These are phyloP conservation scores for Chloroceryle inda DNA, from an alignment of 2,797 vertebrate species.

Conservation along the genomic window DNA sequence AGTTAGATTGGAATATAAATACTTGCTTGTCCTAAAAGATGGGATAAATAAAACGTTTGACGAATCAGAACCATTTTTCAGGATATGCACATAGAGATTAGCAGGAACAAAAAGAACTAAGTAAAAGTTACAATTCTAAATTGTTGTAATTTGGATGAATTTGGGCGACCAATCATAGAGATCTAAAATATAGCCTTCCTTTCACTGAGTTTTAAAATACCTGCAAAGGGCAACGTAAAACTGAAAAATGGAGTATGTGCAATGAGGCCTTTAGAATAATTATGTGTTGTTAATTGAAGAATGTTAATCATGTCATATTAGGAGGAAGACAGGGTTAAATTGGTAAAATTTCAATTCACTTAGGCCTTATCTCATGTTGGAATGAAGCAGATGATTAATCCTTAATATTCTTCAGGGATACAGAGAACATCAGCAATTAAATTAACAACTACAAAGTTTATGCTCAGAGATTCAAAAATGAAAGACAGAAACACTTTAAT, in stretches of 20 bases:
- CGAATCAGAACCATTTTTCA: not conserved
- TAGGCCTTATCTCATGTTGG: slow-evolving; percentile 87
- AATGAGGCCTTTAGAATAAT: slow-evolving; percentile 79
- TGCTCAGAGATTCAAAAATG: slow-evolving; percentile 87
- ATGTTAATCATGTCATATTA: slow-evolving; percentile 90
- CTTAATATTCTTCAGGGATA: slow-evolving; percentile 90
- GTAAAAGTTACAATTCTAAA: not conserved
- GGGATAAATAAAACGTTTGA: not conserved
- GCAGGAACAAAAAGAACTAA: not conserved
- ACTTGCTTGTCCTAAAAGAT: not conserved
- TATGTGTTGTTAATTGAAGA: slow-evolving; percentile 88
- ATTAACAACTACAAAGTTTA: slow-evolving; percentile 92
- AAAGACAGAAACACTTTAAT: slow-evolving; percentile 88
- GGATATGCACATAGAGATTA: not conserved
- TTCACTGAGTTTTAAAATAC: slow-evolving; percentile 46
- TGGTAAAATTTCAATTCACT: slow-evolving; percentile 88
- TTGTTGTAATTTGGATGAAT: not conserved
- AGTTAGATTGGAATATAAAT: not conserved
- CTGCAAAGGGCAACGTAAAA: slow-evolving; percentile 61
- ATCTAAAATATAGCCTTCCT: not conserved
- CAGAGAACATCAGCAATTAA: slow-evolving; percentile 87
- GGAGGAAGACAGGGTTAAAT: slow-evolving; percentile 87
- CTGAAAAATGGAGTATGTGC: slow-evolving; percentile 54
- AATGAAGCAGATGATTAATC: slow-evolving; percentile 91
- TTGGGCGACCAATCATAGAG: not conserved